Evolutionary conservation across 1,140 invertebrate species (phyloP).

Genomic region (Hyphantria cunea): DNA sequence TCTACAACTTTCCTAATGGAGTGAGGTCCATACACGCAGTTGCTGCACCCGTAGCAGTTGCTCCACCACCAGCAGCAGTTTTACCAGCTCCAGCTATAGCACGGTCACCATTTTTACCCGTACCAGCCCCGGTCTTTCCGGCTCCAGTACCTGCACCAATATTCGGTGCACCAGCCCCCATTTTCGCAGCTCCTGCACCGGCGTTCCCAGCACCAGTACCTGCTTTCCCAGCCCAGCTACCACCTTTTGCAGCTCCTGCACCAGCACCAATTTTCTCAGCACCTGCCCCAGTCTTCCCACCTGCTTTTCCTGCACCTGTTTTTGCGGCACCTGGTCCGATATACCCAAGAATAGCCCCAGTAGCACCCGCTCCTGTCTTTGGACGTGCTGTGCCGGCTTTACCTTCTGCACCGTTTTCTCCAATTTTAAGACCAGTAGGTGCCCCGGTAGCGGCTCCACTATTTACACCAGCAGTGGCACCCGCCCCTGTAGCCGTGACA

Average conservation of each 20-base stretch:
- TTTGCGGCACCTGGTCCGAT: conserved; percentile 38
- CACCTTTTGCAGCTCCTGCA: conserved; percentile 37
- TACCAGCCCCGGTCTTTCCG: conserved; percentile 18
- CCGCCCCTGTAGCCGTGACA: conserved; percentile 33
- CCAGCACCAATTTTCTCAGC: conserved; percentile 40
- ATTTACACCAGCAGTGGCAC: not conserved
- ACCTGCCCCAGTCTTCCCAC: conserved; percentile 38
- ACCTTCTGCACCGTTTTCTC: conserved; percentile 43
- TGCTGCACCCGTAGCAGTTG: conserved; percentile 51
- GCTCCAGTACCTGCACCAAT: conserved; percentile 42
- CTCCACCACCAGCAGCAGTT: conserved; percentile 43
- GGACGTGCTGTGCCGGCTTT: conserved; percentile 36
- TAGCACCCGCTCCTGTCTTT: conserved; percentile 27
- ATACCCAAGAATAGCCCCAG: conserved; percentile 17
- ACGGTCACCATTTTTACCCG: conserved; percentile 34
- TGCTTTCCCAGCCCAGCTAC: conserved; percentile 19
- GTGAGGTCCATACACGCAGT: conserved; percentile 68
- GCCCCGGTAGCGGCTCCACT: conserved; percentile 14
- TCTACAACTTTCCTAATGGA: conserved; percentile 69
- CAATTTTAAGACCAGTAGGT: conserved; percentile 48
- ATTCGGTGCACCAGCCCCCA: conserved; percentile 38
- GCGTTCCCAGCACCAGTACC: conserved; percentile 18
- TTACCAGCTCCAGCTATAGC: conserved; percentile 36
- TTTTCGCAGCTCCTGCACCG: conserved; percentile 24
- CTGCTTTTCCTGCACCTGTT: conserved; percentile 43